Conservation (phyloP, 2,113 vertebrate species). For the Salvelinus fontinalis region DNA sequence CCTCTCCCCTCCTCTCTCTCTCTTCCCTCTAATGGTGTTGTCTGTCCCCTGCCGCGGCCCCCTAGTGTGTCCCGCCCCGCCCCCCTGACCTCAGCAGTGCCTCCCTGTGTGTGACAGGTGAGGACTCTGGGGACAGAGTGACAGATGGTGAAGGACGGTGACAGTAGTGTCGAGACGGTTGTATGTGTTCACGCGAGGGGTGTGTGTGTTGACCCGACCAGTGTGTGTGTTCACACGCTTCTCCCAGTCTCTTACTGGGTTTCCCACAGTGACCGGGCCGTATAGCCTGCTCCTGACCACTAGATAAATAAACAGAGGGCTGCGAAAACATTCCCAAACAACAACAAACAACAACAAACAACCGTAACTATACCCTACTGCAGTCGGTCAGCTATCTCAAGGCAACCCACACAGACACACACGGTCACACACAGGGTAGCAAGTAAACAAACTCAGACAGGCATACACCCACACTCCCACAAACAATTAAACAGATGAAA, state of each 20-base stretch:
- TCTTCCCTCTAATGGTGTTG: slow-evolving; percentile 8
- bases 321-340: slow-evolving; percentile 23
- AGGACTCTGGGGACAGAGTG: background rate
- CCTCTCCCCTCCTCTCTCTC: background rate
- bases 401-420: background rate
- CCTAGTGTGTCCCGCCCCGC: slow-evolving; percentile 12
- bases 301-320: background rate
- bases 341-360: slow-evolving; percentile 13
- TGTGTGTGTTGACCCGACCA: slow-evolving; percentile 15
- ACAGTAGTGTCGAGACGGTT: background rate
- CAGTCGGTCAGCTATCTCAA: background rate
- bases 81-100: slow-evolving; percentile 8
- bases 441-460: background rate
- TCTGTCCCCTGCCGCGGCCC: background rate
- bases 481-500: background rate
- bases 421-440: slow-evolving; percentile 1
- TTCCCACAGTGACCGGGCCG: slow-evolving; percentile 35
- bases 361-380: background rate
- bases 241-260: slow-evolving; percentile 20
- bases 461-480: background rate
- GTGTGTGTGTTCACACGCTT: slow-evolving; percentile 3
- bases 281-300: slow-evolving; percentile 7
- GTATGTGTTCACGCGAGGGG: slow-evolving; percentile 6
- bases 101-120: slow-evolving; percentile 37
- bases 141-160: slow-evolving; percentile 27